A percentile compares a stretch with the other conserved stretches of the same genome.
phyloP scores from a whole-genome alignment of 2,797 vertebrate species.

The Enteromius fasciolatus region DNA sequence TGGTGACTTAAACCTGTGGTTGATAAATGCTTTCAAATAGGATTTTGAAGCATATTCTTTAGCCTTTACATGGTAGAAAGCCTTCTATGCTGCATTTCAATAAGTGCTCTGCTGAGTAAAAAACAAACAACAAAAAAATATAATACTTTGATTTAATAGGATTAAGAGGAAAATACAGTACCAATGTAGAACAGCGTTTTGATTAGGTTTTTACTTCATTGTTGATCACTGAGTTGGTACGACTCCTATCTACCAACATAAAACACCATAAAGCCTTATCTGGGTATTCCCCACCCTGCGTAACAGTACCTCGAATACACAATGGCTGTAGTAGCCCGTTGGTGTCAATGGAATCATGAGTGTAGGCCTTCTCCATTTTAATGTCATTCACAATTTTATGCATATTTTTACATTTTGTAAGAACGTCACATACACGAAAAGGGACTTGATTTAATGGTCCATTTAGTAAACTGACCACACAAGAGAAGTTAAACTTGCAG shows the following conservation, averaged over 20 bases:
- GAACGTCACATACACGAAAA: conserved; percentile 54
- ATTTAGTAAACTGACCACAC: conserved; percentile 31
- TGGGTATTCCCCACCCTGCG: conserved; percentile 69
- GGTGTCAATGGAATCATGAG: conserved; percentile 51
- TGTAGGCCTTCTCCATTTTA: conserved; percentile 66
- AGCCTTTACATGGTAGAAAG: conserved; percentile 63
- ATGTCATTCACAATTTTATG: conserved; percentile 68
- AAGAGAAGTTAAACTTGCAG: conserved; percentile 17
- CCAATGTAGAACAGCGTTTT: conserved; percentile 29
- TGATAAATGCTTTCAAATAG: conserved; percentile 55
- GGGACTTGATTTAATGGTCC: conserved; percentile 54
- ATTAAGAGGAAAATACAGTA: conserved; percentile 5
- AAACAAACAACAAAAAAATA: background rate
- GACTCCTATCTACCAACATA: conserved; percentile 60
- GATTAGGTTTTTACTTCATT: conserved; percentile 40
- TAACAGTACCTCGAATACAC: conserved; percentile 70
- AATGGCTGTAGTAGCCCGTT: conserved; percentile 43
- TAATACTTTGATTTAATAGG: conserved; percentile 27
- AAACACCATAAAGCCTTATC: conserved; percentile 83
- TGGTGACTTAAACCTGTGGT: conserved; percentile 66
- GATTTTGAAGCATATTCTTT: conserved; percentile 60
- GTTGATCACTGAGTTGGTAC: conserved; percentile 59
- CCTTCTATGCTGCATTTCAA: conserved; percentile 72
- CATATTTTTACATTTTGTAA: conserved; percentile 63
- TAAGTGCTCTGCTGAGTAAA: conserved; percentile 43